Base-by-base conservation (phyloP, 1,140 invertebrate species). In the Hermetia illucens region DNA sequence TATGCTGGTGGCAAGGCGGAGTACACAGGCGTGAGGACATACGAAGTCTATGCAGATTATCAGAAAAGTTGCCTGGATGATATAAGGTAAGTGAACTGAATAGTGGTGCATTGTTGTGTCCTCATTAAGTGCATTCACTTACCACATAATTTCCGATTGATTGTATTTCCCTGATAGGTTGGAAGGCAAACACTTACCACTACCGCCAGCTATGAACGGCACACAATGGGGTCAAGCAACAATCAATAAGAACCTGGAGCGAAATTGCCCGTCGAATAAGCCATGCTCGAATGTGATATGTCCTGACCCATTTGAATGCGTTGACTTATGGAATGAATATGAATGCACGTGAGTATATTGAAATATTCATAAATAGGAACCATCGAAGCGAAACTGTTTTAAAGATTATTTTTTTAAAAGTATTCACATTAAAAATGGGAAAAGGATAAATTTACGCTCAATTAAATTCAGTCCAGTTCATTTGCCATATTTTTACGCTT, bases 321-420 rank as follows among this genome's bases (percentile, higher is more conserved):
- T 91, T 21, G 91, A 96, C 64, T 72, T 95, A 0, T 98, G 92
- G 92, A 90, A 87, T 62, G 81, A 88, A 63, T 89, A 90, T 51
- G 91, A 95, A 52, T 98, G 92, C 88, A 91, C 87, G 91, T 96
- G 68, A 81, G 85, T 79, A 52, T 54, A 37, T 27, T 10, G n/a
- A n/a, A n/a, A n/a, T n/a, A n/a, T n/a, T n/a, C n/a, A n/a, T n/a
- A n/a, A n/a, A n/a, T n/a, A n/a, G n/a, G n/a, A n/a, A n/a, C n/a
- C n/a, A n/a, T n/a, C n/a, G n/a, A n/a, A n/a, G n/a, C n/a, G n/a
- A n/a, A n/a, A n/a, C n/a, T n/a, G n/a, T n/a, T n/a, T n/a, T n/a
- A n/a, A n/a, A n/a, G n/a, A n/a, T n/a, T n/a, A n/a, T n/a, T n/a
- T n/a, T n/a, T n/a, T n/a, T n/a, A n/a, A n/a, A n/a, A n/a, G n/a